phyloP scores from a whole-genome alignment of 2,888 invertebrate genomes.

The Lamellibrachia satsuma region DNA sequence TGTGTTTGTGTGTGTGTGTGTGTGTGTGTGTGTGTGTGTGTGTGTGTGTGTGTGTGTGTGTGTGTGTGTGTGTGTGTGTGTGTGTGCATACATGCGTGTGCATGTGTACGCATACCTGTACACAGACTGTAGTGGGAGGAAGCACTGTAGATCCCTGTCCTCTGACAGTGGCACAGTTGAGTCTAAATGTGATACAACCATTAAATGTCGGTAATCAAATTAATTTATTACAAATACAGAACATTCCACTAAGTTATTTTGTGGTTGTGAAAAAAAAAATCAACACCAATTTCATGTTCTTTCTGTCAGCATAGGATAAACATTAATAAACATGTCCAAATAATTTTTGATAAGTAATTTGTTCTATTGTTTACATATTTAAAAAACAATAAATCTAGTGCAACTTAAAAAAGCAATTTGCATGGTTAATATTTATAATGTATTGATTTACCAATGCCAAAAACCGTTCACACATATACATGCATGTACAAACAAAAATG shows the following conservation, averaged over 20 bases:
- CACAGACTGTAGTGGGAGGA: conserved; percentile 74
- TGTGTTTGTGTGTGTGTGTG: no score
- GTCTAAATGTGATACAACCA: conserved; percentile 44
- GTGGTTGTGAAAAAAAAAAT: not conserved
- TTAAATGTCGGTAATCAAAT: not conserved
- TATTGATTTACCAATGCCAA: no score
- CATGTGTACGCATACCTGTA: conserved; percentile 51
- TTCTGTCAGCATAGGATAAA: no score
- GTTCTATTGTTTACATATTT: not conserved
- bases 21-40: no score
- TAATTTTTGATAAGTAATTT: not conserved
- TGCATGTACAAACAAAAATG: no score
- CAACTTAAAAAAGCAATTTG: not conserved
- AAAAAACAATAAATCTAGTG: not conserved
- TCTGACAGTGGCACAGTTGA: conserved; percentile 75
- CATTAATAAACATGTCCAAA: not conserved
- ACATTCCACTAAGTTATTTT: not conserved
- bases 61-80: no score
- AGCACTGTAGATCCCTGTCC: conserved; percentile 82
- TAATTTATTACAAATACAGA: not conserved
- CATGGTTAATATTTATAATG: not conserved
- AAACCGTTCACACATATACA: no score
- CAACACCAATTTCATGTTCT: no score
- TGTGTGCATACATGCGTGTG: not conserved
- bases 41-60: no score